Conservation (phyloP, 2,113 vertebrate species). For the Ascaphus truei region DNA sequence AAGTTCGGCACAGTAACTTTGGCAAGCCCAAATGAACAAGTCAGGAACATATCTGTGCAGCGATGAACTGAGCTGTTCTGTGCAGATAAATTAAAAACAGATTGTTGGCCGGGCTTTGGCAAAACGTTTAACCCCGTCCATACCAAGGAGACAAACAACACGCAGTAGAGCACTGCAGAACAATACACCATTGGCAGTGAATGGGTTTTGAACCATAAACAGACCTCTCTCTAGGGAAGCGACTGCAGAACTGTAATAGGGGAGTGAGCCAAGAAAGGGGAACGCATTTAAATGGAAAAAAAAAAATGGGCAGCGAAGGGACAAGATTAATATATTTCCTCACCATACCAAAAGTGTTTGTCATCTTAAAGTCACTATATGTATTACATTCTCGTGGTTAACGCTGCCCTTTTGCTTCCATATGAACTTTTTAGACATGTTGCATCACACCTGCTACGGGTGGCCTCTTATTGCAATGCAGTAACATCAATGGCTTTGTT, state of each 20-base stretch:
- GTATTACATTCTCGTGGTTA: too few species aligned
- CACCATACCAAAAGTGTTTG: not conserved
- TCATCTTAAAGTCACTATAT: too few species aligned
- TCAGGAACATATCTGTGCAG: not conserved
- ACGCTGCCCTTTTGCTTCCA: too few species aligned
- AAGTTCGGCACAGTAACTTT: not conserved
- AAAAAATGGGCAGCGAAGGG: not conserved
- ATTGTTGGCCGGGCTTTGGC: constrained; percentile 4
- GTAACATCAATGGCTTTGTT: too few species aligned
- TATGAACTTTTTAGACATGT: too few species aligned
- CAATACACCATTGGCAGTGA: not conserved
- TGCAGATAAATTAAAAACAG: constrained; percentile 20
- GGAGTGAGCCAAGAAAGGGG: not conserved
- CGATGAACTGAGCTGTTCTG: not conserved
- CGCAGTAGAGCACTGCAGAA: not conserved
- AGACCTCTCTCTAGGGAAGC: constrained; percentile 5
- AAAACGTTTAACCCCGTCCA: not conserved
- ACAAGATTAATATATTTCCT: not conserved
- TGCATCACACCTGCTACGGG: too few species aligned
- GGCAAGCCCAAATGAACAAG: not conserved
- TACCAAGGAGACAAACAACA: not conserved
- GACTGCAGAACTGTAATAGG: not conserved
- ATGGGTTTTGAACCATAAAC: not conserved
- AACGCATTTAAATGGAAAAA: not conserved
- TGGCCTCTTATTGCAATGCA: too few species aligned